Base-by-base conservation (phyloP, 2,888 invertebrate species). In the Thereva nobilitata region DNA sequence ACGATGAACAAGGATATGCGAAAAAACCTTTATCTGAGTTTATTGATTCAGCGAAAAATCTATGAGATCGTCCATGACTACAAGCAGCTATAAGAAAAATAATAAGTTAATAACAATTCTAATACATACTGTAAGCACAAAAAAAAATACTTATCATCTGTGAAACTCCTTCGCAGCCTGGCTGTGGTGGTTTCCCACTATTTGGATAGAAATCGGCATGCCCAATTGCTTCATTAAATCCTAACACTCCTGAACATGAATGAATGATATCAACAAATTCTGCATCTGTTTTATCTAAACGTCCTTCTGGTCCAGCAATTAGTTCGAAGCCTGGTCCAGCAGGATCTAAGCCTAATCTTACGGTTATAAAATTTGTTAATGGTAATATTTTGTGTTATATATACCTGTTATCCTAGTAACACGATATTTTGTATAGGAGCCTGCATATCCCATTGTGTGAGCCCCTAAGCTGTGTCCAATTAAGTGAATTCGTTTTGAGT, bases 151-250 rank as follows among this genome's bases (percentile, higher is more conserved):
- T 9, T 9, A 38, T 47, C 23, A 54, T 45, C 6, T 54, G 42
- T n/a, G 80, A 78, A 1, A 80, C 52, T 40, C 84, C 83, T 6
- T 82, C 80, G 74, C 90, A 90, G 0, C 90, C 90, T 0, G 90
- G 90, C 74, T 91, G 91, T 0, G 83, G 82, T 0, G 87, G 82
- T 41, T 73, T 78, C 0, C 91, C 91, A 9, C 86, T 85, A 75
- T 91, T 91, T 0, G 91, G 91, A 79, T 88, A 91, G 75, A 90
- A 91, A 77, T 91, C 91, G 0, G 77, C 87, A 74, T 89, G 86
- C 0, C 91, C 91, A 12, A 88, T 82, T 4, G 89, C 77, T 34
- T 76, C 77, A 4, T 75, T 73, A 64, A 78, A 80, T 0, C 90
- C 90, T 42, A 86, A 81, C 50, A 86, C 80, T 0, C 90, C 90